phyloP scores from a whole-genome alignment of 1,140 invertebrate genomes.

The Leptinotarsa undecemlineata region DNA sequence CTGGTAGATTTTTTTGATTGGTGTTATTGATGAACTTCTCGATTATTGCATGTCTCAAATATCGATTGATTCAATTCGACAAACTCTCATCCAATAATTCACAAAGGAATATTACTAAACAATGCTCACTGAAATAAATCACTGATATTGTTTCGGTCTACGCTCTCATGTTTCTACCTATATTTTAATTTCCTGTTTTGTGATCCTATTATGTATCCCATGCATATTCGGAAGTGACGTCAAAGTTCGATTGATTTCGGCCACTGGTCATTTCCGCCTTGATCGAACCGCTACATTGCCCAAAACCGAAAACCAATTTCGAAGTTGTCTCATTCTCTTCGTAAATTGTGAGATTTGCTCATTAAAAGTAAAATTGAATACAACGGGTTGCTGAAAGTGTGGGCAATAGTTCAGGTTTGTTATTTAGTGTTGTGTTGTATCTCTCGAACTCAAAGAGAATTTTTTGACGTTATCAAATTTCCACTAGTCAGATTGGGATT shows the following conservation, averaged over 20 bases:
- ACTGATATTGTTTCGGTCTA: slow-evolving; percentile 13
- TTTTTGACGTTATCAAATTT: too few relatives aligned
- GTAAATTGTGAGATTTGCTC: neutral
- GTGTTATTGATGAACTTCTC: too few relatives aligned
- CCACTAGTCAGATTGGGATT: too few relatives aligned
- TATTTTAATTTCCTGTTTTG: slow-evolving; percentile 29
- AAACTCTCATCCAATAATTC: too few relatives aligned
- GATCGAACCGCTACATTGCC: slow-evolving; percentile 1
- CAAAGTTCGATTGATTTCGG: slow-evolving; percentile 18
- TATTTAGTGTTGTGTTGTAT: neutral
- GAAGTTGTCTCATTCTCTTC: neutral
- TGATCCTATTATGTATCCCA: slow-evolving; percentile 18
- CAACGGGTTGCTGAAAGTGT: neutral
- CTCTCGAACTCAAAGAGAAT: too few relatives aligned
- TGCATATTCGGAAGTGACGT: slow-evolving; percentile 21
- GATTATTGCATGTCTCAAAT: neutral
- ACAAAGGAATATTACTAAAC: neutral
- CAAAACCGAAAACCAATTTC: neutral
- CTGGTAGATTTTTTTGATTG: too few relatives aligned
- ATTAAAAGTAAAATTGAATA: neutral
- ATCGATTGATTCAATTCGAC: neutral
- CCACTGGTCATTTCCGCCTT: slow-evolving; percentile 2
- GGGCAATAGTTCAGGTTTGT: neutral
- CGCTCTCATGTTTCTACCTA: slow-evolving; percentile 8
- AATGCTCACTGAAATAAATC: slow-evolving; percentile 16